These are phyloP conservation scores for Ectemnius cavifrons DNA, from an alignment of 2,888 invertebrate genomes.

Conservation along the genomic window DNA sequence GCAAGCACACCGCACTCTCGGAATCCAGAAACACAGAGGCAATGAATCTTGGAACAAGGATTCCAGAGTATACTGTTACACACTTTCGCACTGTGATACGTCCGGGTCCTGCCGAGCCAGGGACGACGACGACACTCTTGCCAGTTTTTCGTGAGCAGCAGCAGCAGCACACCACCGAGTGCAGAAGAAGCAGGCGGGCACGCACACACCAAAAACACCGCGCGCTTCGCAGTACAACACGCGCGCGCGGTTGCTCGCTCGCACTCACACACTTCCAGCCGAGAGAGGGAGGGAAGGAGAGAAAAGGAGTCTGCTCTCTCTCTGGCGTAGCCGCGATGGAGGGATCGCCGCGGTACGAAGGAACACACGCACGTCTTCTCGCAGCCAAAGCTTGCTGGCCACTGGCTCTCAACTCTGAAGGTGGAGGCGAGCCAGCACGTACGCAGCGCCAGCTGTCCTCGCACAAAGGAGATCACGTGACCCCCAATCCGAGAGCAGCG, in stretches of 20 bases:
- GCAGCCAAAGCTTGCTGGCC: constrained; percentile 71
- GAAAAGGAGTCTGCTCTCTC: constrained; percentile 41
- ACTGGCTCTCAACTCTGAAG: constrained; percentile 49
- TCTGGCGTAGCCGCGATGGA: constrained; percentile 61
- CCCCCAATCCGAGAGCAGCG: constrained; percentile 32
- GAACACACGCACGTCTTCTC: constrained; percentile 58
- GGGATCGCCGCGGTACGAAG: constrained; percentile 58
- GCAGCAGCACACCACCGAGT: constrained; percentile 9
- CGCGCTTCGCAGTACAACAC: constrained; percentile 37
- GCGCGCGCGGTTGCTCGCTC: constrained; percentile 36
- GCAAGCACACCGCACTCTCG: too few relatives aligned
- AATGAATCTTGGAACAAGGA: neutral
- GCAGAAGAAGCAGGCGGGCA: constrained; percentile 3
- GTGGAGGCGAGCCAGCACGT: constrained; percentile 31
- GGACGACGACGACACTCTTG: constrained; percentile 26
- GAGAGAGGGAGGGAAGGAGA: constrained; percentile 46
- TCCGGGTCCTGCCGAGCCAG: constrained; percentile 46
- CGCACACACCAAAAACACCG: constrained; percentile 40
- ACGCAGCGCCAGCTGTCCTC: constrained; percentile 42
- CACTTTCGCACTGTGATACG: constrained; percentile 23
- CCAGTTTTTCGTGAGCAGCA: constrained; percentile 33
- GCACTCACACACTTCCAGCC: constrained; percentile 34
- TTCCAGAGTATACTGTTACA: neutral
- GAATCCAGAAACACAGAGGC: too few relatives aligned
- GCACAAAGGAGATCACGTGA: constrained; percentile 62